Base-by-base conservation (phyloP, 2,888 invertebrate species). In the Trachelus tabidus region DNA sequence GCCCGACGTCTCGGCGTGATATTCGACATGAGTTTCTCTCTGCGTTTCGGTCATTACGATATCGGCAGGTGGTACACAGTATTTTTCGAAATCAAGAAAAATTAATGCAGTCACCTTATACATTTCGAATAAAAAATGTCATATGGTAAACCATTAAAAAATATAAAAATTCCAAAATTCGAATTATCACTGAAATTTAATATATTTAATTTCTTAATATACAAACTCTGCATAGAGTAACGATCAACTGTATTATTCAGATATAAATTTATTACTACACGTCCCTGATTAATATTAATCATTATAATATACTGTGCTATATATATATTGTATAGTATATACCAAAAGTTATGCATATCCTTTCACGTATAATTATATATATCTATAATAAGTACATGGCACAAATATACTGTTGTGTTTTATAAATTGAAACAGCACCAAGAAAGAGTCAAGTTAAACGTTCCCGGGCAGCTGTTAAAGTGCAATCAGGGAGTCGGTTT, bases 401-500 rank as follows among this genome's bases (percentile, higher is more conserved):
- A 23, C 23, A 23, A 56, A 15, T 23, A 23, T 9, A 56, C 56
- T 23, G 56, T 56, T 56, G 23, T 9, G 56, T 9, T 56, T 56
- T 23, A 56, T 56, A 56, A 56, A 56, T 56, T 56, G 9, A 23
- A 56, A 23, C 23, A 56, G 56, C 9, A 56, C 23, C 23, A 23
- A 56, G 56, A 56, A 56, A 56, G 23, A 23, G 23, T 56, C 56
- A 56, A 56, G 56, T 56, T 56, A 56, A 56, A 23, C 23, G 56
- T 9, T 56, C 23, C 23, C 23, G 56, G 23, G 56, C 6, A 56
- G 56, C 56, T 9, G 71, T 71, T 71, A 71, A 71, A 31, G 71
- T 34, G 71, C 71, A 71, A 71, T 71, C 33, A 71, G 71, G 31
- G 34, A 12, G 31, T 71, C 71, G 71, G 71, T 71, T 71, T 71